Evolutionary conservation across 2,113 vertebrate species (phyloP), one percentile per base, ranked within the genome.

Genomic region (Tenebrosternarchus preto): DNA sequence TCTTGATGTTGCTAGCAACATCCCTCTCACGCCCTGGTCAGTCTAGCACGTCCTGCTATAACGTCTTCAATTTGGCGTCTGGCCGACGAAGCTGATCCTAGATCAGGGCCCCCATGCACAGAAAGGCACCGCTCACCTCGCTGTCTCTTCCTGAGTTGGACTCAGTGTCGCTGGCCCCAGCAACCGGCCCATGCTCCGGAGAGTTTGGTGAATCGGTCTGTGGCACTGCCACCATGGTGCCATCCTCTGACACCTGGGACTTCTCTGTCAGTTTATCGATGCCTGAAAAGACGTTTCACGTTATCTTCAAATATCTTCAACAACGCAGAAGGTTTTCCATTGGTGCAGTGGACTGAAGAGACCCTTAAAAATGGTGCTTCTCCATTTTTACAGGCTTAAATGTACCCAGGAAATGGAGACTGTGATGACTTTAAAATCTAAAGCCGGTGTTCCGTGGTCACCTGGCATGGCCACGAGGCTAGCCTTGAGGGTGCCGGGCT

Each of bases 221-320:
- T 72, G 95, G 93, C 83, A 99, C 76, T 0, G 95, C 94, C 55
- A 95, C 89, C 94, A 99, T 93, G 56, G 97, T 99, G 12, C 98
- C 98, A 5, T 99, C 98, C 83, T 99, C 96, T 0, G 97, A 98
- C 3, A 99, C 97, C 91, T 99, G 98, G 0, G 98, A 96, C 90
- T 97, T 97, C 91, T 99, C 98, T 0, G 98, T 99, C 80, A 99
- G 94, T 81, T 99, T 99, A 86, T 99, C 97, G 20, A 99, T 98
- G 46, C 92, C 97, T 98, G 85, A 1, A 71, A 53, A 67, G 15
- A 71, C 71, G 61, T 70, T 12, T 3, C 29, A 9, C 36, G 31
- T 64, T 17, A 64, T 5, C 17, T n/a, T 7, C 2, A 2, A 55
- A 36, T 36, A 4, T 11, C 39, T 46, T 46, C 39, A 46, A 46